phyloP scores from a whole-genome alignment of 1,140 invertebrate species.

The Drosophila bifasciata region DNA sequence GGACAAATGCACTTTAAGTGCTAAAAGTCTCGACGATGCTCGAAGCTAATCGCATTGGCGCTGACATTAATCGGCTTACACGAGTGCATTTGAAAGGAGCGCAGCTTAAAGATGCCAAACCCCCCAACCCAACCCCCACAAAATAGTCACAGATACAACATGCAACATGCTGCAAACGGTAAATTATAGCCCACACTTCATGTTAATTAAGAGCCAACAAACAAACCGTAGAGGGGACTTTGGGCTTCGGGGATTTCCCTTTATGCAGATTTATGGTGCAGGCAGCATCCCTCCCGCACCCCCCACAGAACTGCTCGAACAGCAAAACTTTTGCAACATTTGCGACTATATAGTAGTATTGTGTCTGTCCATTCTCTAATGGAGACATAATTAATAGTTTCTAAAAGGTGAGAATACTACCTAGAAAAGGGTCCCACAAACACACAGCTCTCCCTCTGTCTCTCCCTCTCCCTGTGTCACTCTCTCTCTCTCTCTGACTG shows the following conservation, averaged over 20 bases:
- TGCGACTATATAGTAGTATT: no score
- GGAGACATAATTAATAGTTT: conserved; percentile 70
- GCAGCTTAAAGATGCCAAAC: conserved; percentile 65
- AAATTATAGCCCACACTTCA: conserved; percentile 52
- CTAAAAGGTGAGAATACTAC: conserved; percentile 66
- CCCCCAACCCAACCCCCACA: no score
- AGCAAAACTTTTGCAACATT: conserved; percentile 69
- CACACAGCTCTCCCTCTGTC: no score
- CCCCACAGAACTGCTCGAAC: conserved; percentile 59
- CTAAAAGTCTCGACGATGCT: conserved; percentile 63
- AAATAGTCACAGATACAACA: conserved; percentile 11
- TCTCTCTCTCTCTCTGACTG: conserved; percentile 1
- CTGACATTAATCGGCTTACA: conserved; percentile 66
- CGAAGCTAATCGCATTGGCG: conserved; percentile 67
- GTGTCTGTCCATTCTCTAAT: conserved; percentile 57
- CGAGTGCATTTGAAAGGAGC: conserved; percentile 28
- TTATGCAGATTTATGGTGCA: conserved; percentile 74
- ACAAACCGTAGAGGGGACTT: conserved; percentile 18
- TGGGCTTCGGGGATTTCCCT: conserved; percentile 48
- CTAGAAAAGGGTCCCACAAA: conserved; percentile 50
- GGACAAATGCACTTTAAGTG: conserved; percentile 69
- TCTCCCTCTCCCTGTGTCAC: neutral
- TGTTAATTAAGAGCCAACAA: conserved; percentile 45
- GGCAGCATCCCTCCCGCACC: conserved; percentile 22
- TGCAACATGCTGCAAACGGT: conserved; percentile 18